Conservation (phyloP, 2,888 invertebrate species). For the Philopedon plagiatum region DNA sequence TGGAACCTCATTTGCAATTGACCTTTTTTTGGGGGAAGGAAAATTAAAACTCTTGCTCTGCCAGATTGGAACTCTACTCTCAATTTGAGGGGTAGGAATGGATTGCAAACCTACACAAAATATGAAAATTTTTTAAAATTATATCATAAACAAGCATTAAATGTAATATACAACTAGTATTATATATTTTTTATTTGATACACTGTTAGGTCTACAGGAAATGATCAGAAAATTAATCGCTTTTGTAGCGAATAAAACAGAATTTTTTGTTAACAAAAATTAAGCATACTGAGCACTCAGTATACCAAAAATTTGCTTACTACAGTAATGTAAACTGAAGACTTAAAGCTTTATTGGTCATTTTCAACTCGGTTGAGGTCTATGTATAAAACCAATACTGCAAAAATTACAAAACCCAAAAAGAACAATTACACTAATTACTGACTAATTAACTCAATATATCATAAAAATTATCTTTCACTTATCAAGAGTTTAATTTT, state of each 20-base stretch:
- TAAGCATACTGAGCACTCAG: neutral
- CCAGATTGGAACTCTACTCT: constrained; percentile 21
- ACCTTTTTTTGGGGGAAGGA: constrained; percentile 12
- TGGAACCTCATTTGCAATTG: constrained; percentile 9
- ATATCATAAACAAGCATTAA: neutral
- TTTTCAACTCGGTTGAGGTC: neutral
- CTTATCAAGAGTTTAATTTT: neutral
- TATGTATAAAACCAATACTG: neutral
- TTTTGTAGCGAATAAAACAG: neutral
- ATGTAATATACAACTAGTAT: neutral
- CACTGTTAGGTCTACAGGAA: constrained; percentile 1
- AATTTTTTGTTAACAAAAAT: too few relatives aligned
- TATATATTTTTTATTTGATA: constrained; percentile 8
- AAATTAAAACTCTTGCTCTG: constrained; percentile 14
- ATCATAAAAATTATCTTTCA: too few relatives aligned
- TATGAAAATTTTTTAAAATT: constrained; percentile 32
- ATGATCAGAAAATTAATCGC: too few relatives aligned
- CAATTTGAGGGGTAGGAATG: constrained; percentile 32
- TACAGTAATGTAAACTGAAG: constrained; percentile 5
- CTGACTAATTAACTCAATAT: neutral
- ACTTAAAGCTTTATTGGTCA: neutral
- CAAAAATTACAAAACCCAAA: neutral
- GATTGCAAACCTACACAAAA: constrained; percentile 41
- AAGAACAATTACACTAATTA: neutral
- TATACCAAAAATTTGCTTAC: neutral